These are phyloP conservation scores for Lamproptera curius DNA, from an alignment of 2,888 invertebrate species.

Conservation along the genomic window DNA sequence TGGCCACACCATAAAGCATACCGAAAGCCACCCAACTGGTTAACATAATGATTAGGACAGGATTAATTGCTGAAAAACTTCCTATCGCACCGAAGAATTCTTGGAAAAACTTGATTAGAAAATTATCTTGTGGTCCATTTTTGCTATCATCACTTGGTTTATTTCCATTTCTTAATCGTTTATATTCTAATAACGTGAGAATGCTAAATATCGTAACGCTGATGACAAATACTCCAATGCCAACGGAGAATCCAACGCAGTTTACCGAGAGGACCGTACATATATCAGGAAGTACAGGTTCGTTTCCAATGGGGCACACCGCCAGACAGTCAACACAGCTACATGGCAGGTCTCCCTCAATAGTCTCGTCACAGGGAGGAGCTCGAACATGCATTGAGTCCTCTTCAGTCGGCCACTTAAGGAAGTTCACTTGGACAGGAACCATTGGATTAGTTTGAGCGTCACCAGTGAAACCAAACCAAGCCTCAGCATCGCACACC, in stretches of 20 bases:
- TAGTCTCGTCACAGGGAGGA: conserved; percentile 79
- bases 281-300: conserved; percentile 56
- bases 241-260: conserved; percentile 80
- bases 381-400: conserved; percentile 64
- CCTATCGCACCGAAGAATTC: conserved; percentile 52
- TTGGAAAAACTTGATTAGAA: conserved; percentile 40
- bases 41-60: conserved; percentile 80
- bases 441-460: conserved; percentile 66
- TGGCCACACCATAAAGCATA: conserved; percentile 82
- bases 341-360: conserved; percentile 79
- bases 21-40: conserved; percentile 78
- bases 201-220: conserved; percentile 48
- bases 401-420: conserved; percentile 49
- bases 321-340: conserved; percentile 86
- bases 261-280: conserved; percentile 80
- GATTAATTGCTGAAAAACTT: conserved; percentile 81
- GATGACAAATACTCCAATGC: conserved; percentile 73
- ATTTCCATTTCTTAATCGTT: conserved; percentile 20
- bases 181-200: conserved; percentile 39
- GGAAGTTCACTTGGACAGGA: conserved; percentile 82
- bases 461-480: conserved; percentile 83
- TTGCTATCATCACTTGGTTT: conserved; percentile 26
- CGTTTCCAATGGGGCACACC: conserved; percentile 77
- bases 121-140: conserved; percentile 28
- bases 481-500: conserved; percentile 80